These are phyloP conservation scores for Hipposideros armiger DNA, from an alignment of 2,113 vertebrate genomes.

Conservation along the genomic window DNA sequence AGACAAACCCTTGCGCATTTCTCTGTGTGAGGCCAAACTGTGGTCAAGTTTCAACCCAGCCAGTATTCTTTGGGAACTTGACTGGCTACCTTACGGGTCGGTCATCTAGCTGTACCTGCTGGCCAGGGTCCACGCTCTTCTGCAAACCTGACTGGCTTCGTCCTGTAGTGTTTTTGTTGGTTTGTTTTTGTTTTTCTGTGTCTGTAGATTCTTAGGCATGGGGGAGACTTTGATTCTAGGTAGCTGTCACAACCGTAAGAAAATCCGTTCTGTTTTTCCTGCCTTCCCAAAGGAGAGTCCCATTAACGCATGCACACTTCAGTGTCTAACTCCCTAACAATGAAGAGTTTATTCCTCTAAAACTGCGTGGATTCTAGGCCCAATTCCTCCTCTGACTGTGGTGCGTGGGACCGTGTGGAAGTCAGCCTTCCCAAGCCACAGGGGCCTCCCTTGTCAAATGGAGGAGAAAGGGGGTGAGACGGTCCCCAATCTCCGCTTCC, in stretches of 20 bases:
- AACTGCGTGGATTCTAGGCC: no score
- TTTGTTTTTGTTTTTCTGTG: neutral
- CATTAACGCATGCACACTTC: fast-evolving
- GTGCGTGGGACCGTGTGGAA: neutral
- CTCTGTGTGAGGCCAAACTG: neutral
- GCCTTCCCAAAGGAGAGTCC: neutral
- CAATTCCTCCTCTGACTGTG: neutral
- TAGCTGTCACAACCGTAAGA: neutral
- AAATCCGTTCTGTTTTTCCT: neutral
- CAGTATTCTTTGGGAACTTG: no score
- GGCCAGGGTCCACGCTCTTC: neutral
- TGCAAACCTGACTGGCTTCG: neutral
- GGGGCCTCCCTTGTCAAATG: neutral
- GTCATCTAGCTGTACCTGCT: neutral
- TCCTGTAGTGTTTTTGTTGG: neutral
- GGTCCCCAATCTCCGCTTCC: neutral
- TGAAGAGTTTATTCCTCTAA: neutral
- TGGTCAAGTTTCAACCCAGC: neutral
- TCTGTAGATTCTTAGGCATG: neutral
- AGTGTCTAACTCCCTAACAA: neutral
- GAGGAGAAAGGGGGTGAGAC: neutral
- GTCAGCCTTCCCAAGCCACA: neutral
- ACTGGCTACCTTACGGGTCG: neutral
- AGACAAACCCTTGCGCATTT: neutral
- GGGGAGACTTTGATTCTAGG: neutral